Base-by-base conservation (phyloP, 2,888 invertebrate species). In the Oxytorus armatus region DNA sequence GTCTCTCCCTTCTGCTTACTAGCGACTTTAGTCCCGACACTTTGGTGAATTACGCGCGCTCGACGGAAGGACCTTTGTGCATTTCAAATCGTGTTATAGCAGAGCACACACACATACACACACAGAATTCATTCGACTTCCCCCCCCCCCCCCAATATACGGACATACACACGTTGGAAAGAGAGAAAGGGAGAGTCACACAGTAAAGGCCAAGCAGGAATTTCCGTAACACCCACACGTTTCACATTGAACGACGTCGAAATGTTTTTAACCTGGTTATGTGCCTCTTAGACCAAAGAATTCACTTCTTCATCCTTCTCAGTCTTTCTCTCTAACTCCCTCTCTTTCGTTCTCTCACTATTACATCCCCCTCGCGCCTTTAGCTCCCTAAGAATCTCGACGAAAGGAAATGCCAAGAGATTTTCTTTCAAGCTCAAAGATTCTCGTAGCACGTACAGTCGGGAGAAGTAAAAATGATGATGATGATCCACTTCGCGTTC, bases 401-500 rank as follows among this genome's bases (percentile, higher is more conserved):
- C 14, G 11, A 29, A 57, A 66, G 21, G 59, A 73, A 73, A 25
- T 63, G 73, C 44, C 33, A 8, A 33, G 78, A 55, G 72, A 55
- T 86, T 84, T 87, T 86, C 85, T 84, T 81, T 61, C 61, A 72
- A 47, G 66, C 59, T 42, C 47, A 18, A 39, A 61, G 51, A 66
- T 47, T 70, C 16, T 47, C 44, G 29, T 18, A 84, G 85, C 87
- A 85, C 88, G 86, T 84, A n/a, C n/a, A 82, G 83, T 70, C 42
- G 33, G 25, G 74, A 14, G 53, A 47, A 53, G 66, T 25, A 57
- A 69, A 69, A 44, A 36, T 21, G 53, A 73, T 53, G 59, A 73
- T 53, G 76, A 76, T 65, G 80, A 77, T 76, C 59, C 70, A 59
- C 53, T 70, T 61, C 36, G 66, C 23, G 69, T 79, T 63, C 73